Percentiles rank a stretch among this genome's conserved stretches.
Conservation (phyloP, 2,113 vertebrate genomes). For the Odocoileus hemionus region DNA sequence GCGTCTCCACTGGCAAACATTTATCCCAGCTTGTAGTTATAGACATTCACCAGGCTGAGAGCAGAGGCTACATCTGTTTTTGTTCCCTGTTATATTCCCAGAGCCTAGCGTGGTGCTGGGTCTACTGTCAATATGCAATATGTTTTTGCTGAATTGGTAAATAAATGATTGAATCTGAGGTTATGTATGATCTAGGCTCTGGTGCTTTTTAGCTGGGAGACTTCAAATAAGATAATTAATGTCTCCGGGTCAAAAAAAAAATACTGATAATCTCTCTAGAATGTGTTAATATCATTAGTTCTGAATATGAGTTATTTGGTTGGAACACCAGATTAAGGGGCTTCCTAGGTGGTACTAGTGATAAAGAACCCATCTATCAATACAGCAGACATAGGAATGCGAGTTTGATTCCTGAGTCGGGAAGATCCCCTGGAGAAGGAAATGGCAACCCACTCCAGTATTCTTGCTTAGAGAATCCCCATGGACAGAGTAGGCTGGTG, state of each 20-base stretch:
- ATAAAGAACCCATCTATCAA: not conserved
- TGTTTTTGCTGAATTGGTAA: not conserved
- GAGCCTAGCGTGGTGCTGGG: not conserved
- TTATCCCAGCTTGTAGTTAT: not conserved
- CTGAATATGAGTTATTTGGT: not conserved
- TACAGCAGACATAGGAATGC: not conserved
- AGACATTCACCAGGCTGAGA: not conserved
- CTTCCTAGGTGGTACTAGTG: not conserved
- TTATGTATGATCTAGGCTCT: not conserved
- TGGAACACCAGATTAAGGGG: not conserved
- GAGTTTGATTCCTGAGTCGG: accelerated
- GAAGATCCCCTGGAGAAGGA: not conserved
- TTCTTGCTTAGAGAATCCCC: not conserved
- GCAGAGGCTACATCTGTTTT: not conserved
- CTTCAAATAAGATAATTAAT: not conserved
- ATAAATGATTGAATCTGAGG: not conserved
- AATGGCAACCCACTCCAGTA: not conserved
- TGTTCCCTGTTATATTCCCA: not conserved
- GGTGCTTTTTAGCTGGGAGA: not conserved
- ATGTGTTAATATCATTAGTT: not conserved
- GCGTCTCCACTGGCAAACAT: not conserved
- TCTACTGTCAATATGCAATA: not conserved
- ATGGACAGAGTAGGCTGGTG: not conserved
- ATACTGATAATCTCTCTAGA: not conserved
- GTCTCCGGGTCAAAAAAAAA: not conserved